Evolutionary conservation across 64 coral and sea anemone species (phyloP).

Genomic region (Acropora tenuis): DNA sequence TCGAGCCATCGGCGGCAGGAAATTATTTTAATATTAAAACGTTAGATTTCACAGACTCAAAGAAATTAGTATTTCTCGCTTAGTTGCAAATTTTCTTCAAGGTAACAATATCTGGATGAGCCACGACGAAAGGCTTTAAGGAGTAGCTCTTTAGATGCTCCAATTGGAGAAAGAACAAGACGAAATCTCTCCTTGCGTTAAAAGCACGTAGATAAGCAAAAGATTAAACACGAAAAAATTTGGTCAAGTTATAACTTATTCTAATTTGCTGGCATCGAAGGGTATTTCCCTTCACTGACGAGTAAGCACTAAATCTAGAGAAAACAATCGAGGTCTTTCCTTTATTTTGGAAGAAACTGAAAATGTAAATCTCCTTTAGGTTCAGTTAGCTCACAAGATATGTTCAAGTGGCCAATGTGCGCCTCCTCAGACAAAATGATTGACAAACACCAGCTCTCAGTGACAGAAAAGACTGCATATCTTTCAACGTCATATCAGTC

Average conservation of each 20-base stretch:
- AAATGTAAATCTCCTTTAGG: background rate
- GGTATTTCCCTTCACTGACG: constrained; percentile 20
- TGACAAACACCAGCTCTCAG: background rate
- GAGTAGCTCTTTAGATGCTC: background rate
- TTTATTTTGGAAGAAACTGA: background rate
- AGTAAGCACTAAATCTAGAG: constrained; percentile 17
- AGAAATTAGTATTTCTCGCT: too few relatives aligned
- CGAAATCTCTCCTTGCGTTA: background rate
- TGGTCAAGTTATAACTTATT: background rate
- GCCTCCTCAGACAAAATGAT: background rate
- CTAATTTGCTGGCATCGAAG: background rate
- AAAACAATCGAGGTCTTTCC: background rate
- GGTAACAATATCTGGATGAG: too few relatives aligned
- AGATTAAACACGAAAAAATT: background rate
- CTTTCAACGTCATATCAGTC: constrained; percentile 4
- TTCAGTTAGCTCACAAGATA: too few relatives aligned
- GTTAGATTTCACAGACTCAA: too few relatives aligned
- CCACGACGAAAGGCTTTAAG: too few relatives aligned
- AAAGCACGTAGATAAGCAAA: too few relatives aligned
- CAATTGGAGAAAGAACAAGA: background rate
- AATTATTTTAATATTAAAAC: too few relatives aligned
- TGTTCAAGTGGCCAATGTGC: too few relatives aligned
- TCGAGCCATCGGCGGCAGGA: too few relatives aligned
- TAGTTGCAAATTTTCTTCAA: too few relatives aligned
- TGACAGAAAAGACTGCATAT: background rate